Conservation (phyloP, 1,140 invertebrate species). For the Eriocheir sinensis region DNA sequence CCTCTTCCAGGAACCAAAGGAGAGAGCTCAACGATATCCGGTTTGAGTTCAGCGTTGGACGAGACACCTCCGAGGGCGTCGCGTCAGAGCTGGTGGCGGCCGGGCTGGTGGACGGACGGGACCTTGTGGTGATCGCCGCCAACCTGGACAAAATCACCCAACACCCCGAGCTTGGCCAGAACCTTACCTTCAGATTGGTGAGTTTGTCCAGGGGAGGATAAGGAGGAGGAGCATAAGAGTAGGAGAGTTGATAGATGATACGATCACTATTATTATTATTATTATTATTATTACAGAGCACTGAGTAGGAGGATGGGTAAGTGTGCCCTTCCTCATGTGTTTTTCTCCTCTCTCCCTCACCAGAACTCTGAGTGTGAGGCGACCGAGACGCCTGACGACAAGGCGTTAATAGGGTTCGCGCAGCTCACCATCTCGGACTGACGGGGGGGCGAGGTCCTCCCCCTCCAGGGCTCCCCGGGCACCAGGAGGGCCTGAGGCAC, state of each 20-base stretch:
- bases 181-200: constrained; percentile 96
- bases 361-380: constrained; percentile 91
- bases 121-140: constrained; percentile 93
- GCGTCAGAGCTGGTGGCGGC: constrained; percentile 96
- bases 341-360: constrained; percentile 81
- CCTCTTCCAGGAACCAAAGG: constrained; percentile 89
- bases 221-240: background rate
- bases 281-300: background rate
- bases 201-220: constrained; percentile 79
- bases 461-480: constrained; percentile 2
- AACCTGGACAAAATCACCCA: constrained; percentile 96
- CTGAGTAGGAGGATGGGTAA: background rate
- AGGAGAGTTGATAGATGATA: background rate
- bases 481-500: constrained; percentile 27
- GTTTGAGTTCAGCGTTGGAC: constrained; percentile 96
- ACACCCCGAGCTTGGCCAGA: constrained; percentile 83
- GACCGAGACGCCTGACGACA: constrained; percentile 95
- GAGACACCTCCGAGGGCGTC: constrained; percentile 97
- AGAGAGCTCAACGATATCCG: constrained; percentile 98
- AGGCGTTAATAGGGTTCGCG: constrained; percentile 96
- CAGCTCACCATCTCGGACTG: constrained; percentile 96
- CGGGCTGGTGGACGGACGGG: constrained; percentile 95
- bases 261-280: background rate
- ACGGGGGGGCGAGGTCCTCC: constrained; percentile 73
- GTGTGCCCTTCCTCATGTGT: background rate